Evolutionary conservation across 2,888 invertebrate genomes (phyloP).

Genomic region (Drosophila differens): DNA sequence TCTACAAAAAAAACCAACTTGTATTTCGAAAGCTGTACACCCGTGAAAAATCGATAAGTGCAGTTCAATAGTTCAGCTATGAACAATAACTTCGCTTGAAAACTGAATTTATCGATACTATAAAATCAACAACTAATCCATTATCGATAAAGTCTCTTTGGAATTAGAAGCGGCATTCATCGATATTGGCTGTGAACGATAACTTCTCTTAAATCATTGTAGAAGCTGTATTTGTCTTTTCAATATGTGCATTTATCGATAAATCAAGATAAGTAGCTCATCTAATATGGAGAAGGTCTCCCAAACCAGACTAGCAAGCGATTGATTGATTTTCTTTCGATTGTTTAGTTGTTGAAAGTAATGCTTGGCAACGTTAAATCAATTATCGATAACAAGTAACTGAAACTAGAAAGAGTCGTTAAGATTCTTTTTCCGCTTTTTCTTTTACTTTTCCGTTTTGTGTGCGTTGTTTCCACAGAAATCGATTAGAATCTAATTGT

Average conservation of each 20-base stretch:
- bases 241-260: no score
- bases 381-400: slow-evolving; percentile 7
- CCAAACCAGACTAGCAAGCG: no score
- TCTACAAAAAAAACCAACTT: background rate
- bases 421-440: slow-evolving; percentile 9
- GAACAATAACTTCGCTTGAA: background rate
- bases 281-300: background rate
- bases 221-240: no score
- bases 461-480: background rate
- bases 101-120: background rate
- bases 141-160: background rate
- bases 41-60: background rate
- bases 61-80: background rate
- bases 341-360: background rate
- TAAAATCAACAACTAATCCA: background rate
- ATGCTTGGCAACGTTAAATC: background rate
- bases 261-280: background rate
- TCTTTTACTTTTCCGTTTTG: background rate
- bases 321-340: background rate
- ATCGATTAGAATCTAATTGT: slow-evolving; percentile 10
- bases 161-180: background rate
- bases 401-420: slow-evolving; percentile 1
- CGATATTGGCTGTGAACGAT: background rate
- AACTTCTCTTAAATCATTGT: background rate
- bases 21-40: background rate